A percentile compares a stretch with the other conserved stretches of the same genome.
These are phyloP conservation scores for Epicampocera succincta DNA, from an alignment of 2,888 invertebrate species.

Conservation along the genomic window DNA sequence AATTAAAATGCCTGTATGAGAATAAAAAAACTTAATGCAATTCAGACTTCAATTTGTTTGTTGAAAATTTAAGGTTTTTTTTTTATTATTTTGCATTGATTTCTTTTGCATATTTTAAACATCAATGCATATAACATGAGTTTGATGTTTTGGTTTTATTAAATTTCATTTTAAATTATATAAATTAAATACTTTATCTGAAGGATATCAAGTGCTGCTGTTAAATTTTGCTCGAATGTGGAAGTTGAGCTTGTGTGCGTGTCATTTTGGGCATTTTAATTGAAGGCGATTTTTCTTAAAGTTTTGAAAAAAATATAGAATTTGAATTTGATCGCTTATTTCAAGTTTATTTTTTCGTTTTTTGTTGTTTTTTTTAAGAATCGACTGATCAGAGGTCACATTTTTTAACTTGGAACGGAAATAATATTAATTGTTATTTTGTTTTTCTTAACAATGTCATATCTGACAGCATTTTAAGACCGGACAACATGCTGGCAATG, in stretches of 20 bases:
- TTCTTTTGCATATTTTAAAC: constrained; percentile 33
- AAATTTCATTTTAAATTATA: constrained; percentile 29
- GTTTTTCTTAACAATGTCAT: too few species aligned
- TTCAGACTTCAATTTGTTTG: constrained; percentile 15
- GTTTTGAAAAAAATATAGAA: constrained; percentile 8
- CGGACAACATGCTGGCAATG: too few species aligned
- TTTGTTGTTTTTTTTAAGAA: constrained; percentile 5
- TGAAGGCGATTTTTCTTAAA: constrained; percentile 6
- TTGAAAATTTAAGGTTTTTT: constrained; percentile 12
- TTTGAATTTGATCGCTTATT: constrained; percentile 34
- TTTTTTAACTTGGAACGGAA: constrained; percentile 14
- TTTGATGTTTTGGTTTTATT: constrained; percentile 15
- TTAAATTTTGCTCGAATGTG: not conserved
- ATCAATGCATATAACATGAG: constrained; percentile 36
- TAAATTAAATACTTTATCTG: constrained; percentile 54
- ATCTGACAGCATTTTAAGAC: too few species aligned
- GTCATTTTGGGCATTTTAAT: constrained; percentile 19
- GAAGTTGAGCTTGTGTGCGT: not conserved
- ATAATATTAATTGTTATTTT: not conserved
- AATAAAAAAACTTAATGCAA: constrained; percentile 5
- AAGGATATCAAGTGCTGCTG: constrained; percentile 53
- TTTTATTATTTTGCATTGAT: not conserved
- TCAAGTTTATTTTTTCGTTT: constrained; percentile 34
- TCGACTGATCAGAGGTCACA: constrained; percentile 18
- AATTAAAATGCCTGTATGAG: not conserved